phyloP scores from a whole-genome alignment of 2,113 vertebrate species.

The Emberiza fucata region DNA sequence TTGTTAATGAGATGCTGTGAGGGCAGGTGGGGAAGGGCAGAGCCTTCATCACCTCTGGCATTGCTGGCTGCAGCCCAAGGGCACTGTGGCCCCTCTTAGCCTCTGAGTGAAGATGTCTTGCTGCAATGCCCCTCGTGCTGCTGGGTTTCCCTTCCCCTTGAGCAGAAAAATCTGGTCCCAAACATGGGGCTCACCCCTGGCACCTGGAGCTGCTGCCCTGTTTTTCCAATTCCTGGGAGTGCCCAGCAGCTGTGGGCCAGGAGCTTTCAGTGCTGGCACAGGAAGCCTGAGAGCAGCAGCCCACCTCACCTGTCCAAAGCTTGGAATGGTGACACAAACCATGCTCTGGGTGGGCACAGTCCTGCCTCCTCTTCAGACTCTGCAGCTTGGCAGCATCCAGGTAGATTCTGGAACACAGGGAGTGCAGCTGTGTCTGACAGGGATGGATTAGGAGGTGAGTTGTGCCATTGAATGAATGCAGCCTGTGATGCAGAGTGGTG shows the following conservation, averaged over 20 bases:
- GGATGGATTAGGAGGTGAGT: not conserved
- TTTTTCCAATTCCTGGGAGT: not conserved
- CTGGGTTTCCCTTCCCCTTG: not conserved
- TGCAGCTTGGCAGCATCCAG: not conserved
- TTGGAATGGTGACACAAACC: not conserved
- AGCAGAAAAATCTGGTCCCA: not conserved
- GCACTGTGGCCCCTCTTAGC: not conserved
- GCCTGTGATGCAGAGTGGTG: not conserved
- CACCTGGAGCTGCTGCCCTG: not conserved
- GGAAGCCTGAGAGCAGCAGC: not conserved
- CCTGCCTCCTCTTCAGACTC: not conserved
- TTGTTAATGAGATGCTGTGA: not conserved
- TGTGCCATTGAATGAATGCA: not conserved
- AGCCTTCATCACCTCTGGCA: not conserved
- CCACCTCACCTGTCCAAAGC: not conserved
- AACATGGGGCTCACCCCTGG: not conserved
- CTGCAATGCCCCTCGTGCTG: not conserved
- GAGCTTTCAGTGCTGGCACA: not conserved
- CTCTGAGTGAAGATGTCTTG: not conserved
- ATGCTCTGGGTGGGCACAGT: not conserved
- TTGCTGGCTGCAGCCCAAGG: not conserved
- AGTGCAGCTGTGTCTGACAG: not conserved
- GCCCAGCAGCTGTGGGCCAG: not conserved
- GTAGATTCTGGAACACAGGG: not conserved
- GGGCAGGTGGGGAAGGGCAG: not conserved